phyloP scores from a whole-genome alignment of 2,797 vertebrate species.

The Centropyge bicolor region DNA sequence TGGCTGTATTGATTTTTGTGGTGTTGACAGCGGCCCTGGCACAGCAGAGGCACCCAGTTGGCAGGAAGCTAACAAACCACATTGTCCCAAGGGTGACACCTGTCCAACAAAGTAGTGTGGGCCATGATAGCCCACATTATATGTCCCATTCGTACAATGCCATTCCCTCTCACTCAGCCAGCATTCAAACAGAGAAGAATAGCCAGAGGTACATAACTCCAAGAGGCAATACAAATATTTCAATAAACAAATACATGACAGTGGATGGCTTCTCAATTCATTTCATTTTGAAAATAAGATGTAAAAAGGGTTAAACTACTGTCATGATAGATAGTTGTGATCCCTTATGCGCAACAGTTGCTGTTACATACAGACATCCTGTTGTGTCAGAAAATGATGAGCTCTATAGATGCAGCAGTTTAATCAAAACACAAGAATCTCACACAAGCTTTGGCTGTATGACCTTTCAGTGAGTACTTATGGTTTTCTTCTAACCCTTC shows the following conservation, averaged over 20 bases:
- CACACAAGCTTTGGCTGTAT: not conserved
- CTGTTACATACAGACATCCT: not conserved
- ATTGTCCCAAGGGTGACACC: conserved; percentile 45
- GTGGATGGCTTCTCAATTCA: conserved; percentile 13
- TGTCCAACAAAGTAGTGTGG: conserved; percentile 32
- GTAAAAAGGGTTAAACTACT: not conserved
- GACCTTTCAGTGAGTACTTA: not conserved
- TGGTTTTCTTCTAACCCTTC: not conserved
- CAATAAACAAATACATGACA: conserved; percentile 36
- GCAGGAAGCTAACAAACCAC: conserved; percentile 46
- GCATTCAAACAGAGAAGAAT: conserved; percentile 20
- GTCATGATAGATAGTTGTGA: not conserved
- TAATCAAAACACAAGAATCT: conserved; percentile 1
- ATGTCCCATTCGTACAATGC: conserved; percentile 16
- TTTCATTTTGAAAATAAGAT: not conserved
- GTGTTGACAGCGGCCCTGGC: conserved; percentile 51
- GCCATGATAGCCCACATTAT: not conserved
- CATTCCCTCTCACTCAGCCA: not conserved
- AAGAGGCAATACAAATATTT: conserved; percentile 18
- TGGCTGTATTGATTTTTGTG: conserved; percentile 59
- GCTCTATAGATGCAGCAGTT: not conserved
- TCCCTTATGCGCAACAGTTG: not conserved
- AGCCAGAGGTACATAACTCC: not conserved
- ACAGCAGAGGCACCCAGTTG: conserved; percentile 37
- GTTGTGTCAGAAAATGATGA: not conserved